Evolutionary conservation across 2,113 vertebrate genomes (phyloP).

Genomic region (Nymphicus hollandicus): DNA sequence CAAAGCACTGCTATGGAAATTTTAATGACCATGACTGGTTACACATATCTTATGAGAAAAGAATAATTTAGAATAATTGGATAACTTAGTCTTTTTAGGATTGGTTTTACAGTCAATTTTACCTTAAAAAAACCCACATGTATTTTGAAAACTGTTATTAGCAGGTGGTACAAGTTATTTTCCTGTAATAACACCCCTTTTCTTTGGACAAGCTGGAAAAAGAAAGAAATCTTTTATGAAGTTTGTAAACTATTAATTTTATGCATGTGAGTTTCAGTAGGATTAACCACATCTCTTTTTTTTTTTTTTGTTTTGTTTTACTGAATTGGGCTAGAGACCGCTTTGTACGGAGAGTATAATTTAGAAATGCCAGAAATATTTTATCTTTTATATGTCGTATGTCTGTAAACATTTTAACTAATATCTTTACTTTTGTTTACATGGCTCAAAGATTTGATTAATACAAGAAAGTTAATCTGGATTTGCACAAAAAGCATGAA

Average conservation of each 20-base stretch:
- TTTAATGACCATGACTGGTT: background rate
- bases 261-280: background rate
- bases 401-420: constrained; percentile 1
- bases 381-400: background rate
- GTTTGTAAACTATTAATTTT: background rate
- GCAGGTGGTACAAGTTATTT: background rate
- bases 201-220: background rate
- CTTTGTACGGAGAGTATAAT: background rate
- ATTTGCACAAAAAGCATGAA: background rate
- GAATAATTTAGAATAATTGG: background rate
- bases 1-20: background rate
- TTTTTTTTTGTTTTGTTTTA: background rate
- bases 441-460: constrained; percentile 22
- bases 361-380: background rate
- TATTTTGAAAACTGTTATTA: background rate
- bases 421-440: background rate
- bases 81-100: background rate
- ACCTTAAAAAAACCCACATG: background rate
- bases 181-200: background rate
- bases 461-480: background rate
- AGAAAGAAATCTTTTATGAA: background rate
- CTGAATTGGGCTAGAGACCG: background rate
- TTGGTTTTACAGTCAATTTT: background rate
- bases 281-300: background rate
- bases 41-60: background rate